Percentiles rank a stretch among this genome's conserved stretches.
phyloP scores from a whole-genome alignment of 2,888 invertebrate genomes.

The Microplitis manilae region DNA sequence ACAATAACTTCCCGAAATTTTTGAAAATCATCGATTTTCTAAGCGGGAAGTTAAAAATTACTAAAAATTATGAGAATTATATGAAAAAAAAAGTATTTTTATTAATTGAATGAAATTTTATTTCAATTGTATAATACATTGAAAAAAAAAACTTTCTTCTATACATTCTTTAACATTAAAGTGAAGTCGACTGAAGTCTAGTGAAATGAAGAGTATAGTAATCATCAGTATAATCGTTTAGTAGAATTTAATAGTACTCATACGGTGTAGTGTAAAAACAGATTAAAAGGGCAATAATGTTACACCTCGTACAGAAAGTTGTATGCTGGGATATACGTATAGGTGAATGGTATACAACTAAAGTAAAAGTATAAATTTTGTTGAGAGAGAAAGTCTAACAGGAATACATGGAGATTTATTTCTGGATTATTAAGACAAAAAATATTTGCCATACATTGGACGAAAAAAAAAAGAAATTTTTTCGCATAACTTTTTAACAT shows the following conservation, averaged over 20 bases:
- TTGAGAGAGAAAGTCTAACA: constrained; percentile 57
- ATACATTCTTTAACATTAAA: neutral
- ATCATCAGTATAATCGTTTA: neutral
- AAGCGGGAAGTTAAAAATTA: too few species aligned
- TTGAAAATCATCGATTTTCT: too few species aligned
- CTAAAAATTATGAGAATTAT: too few species aligned
- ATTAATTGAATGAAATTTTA: too few species aligned
- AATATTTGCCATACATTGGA: neutral
- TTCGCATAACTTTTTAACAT: neutral
- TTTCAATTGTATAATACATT: too few species aligned
- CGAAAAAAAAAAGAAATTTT: neutral
- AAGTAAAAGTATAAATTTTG: constrained; percentile 58
- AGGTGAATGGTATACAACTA: constrained; percentile 45
- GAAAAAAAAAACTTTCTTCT: too few species aligned
- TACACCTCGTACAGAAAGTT: neutral
- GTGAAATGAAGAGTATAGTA: neutral
- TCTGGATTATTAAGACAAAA: neutral
- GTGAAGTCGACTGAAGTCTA: neutral
- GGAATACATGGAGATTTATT: constrained; percentile 53
- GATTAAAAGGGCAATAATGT: neutral
- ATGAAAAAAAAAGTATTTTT: too few species aligned
- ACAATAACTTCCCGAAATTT: too few species aligned
- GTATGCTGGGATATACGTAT: constrained; percentile 26
- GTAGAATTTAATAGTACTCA: neutral
- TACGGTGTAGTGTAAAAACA: neutral